Percentiles rank a stretch among this genome's conserved stretches.
phyloP scores from a whole-genome alignment of 1,140 invertebrate genomes.

The Dinoponera quadriceps region DNA sequence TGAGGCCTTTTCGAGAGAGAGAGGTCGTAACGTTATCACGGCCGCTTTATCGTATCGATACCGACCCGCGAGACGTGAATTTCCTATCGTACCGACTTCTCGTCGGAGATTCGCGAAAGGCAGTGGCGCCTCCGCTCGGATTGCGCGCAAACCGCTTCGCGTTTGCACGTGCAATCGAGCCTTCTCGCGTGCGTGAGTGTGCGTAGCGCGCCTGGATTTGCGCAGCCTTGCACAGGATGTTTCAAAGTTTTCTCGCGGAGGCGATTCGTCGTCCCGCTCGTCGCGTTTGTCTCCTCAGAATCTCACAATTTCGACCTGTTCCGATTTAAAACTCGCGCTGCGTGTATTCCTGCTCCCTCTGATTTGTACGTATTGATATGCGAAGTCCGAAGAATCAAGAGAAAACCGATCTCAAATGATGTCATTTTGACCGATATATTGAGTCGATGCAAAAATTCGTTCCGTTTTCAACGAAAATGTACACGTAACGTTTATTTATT shows the following conservation, averaged over 20 bases:
- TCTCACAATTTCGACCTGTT: no score
- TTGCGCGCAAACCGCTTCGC: constrained; percentile 52
- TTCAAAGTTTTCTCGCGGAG: not conserved
- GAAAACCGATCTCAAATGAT: no score
- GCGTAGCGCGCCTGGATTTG: not conserved
- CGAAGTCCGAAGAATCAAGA: no score
- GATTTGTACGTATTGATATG: no score
- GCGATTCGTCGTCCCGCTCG: no score
- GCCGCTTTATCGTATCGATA: constrained; percentile 65
- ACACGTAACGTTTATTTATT: no score
- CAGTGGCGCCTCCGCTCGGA: constrained; percentile 80
- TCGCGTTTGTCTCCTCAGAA: no score
- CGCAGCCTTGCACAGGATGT: not conserved
- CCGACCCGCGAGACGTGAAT: constrained; percentile 74
- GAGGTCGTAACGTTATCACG: constrained; percentile 58
- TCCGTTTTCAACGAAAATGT: no score
- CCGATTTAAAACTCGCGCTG: no score
- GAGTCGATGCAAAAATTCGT: no score
- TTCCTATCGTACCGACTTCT: constrained; percentile 81
- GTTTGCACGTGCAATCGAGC: constrained; percentile 19
- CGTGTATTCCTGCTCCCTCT: no score
- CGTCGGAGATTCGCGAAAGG: constrained; percentile 75
- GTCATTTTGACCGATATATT: no score
- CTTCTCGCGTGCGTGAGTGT: not conserved
- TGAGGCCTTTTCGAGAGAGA: not conserved